Base-by-base conservation (phyloP, 23 tunicate species). In the Oikopleura vanhoeffeni region DNA sequence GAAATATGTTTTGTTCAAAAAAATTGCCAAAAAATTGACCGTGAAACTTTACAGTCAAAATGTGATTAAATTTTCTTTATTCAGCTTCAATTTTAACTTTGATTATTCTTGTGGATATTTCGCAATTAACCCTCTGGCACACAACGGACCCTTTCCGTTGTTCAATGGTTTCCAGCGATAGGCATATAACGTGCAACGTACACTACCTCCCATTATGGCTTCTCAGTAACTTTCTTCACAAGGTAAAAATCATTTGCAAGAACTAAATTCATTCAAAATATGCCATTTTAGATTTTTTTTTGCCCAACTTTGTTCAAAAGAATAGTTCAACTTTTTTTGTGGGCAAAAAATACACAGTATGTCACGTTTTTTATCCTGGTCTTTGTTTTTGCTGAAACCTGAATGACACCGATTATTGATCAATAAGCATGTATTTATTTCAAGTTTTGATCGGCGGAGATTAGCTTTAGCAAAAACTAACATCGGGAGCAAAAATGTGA, bases 161-260 rank as follows among this genome's bases (percentile, higher is more conserved):
- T 38, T 49, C 60, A 18, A 30, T 2, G 34, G 79, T 38, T 13
- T 38, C 79, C 2, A 30, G 32, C 38, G 32, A 30, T 2, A 13
- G 36, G 34, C 38, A 13, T 30, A 30, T 71, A 33, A 13, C 35
- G 3, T 71, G 79, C 79, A 13, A 3, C 2, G 79, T 71, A 2
- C 79, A 71, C 35, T 71, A 71, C 79, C 79, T 71, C 27, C 79
- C 79, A 2, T 38, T 71, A 3, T 71, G 79, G 79, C 79, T 71
- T 33, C 79, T 71, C 79, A 71, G 79, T 71, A 71, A 71, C 32
- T 71, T 71, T 71, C 79, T 71, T 28, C 79, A 71, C 35, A 71
- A 71, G 79, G 79, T 71, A 18, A 8, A 18, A 8, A 8, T 49
- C 60, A 18, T 49, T 49, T 49, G 8, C 8, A 8, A 49, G 8